Evolutionary conservation across 2,888 invertebrate genomes (phyloP).

Genomic region (Phyllotreta cruciferae): DNA sequence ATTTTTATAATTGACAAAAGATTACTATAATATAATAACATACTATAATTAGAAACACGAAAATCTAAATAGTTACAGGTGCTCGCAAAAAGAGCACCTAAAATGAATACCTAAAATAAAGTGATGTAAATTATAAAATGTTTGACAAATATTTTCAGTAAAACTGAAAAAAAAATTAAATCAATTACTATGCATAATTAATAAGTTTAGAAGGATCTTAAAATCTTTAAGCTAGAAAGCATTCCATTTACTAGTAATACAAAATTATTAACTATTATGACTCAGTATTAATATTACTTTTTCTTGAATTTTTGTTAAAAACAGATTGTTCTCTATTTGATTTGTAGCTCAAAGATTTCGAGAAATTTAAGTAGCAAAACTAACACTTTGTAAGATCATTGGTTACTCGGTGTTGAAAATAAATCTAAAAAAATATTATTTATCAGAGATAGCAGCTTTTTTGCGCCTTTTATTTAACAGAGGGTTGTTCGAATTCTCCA

Average conservation of each 20-base stretch:
- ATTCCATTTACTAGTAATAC: too few relatives aligned
- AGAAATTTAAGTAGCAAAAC: too few relatives aligned
- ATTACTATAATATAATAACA: not conserved
- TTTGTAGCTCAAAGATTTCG: too few relatives aligned
- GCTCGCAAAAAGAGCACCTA: conserved; percentile 18
- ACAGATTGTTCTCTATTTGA: too few relatives aligned
- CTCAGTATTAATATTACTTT: too few relatives aligned
- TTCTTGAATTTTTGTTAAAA: too few relatives aligned
- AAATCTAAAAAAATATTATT: conserved; percentile 19
- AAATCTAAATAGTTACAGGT: conserved; percentile 2
- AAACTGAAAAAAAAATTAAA: conserved; percentile 4
- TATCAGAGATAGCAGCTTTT: conserved; percentile 36
- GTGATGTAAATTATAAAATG: conserved; percentile 10
- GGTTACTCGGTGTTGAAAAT: conserved; percentile 11
- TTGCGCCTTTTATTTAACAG: conserved; percentile 85
- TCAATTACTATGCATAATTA: too few relatives aligned
- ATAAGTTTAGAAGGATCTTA: too few relatives aligned
- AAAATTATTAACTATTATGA: too few relatives aligned
- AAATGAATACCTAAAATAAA: conserved; percentile 14
- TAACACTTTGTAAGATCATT: conserved; percentile 19
- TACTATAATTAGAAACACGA: not conserved
- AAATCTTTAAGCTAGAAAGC: too few relatives aligned
- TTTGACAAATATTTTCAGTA: too few relatives aligned
- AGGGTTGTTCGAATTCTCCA: conserved; percentile 93
- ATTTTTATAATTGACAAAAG: too few relatives aligned